These are phyloP conservation scores for Plagodis pulveraria DNA, from an alignment of 2,888 invertebrate species.

Conservation along the genomic window DNA sequence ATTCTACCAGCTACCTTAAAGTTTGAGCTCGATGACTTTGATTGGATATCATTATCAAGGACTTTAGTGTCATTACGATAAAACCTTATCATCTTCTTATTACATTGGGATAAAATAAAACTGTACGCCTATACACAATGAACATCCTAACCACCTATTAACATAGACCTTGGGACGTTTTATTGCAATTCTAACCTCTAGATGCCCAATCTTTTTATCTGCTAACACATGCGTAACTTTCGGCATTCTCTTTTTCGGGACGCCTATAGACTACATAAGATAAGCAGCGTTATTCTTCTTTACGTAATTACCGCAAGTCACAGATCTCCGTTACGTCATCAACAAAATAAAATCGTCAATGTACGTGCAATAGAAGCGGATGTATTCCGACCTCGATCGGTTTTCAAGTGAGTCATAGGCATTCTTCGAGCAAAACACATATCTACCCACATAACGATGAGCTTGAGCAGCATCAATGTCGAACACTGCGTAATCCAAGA, in stretches of 20 bases:
- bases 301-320: constrained; percentile 5
- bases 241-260: background rate
- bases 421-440: constrained; percentile 35
- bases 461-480: constrained; percentile 24
- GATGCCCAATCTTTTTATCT: background rate
- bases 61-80: background rate
- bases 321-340: constrained; percentile 45
- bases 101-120: background rate
- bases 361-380: constrained; percentile 59
- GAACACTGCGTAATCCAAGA: constrained; percentile 17
- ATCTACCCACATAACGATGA: constrained; percentile 44
- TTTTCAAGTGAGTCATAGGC: constrained; percentile 66
- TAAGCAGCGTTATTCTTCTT: background rate
- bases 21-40: too few species aligned
- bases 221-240: background rate
- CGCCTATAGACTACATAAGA: background rate
- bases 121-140: background rate
- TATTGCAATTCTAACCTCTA: constrained; percentile 7
- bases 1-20: too few species aligned
- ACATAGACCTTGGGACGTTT: constrained; percentile 8
- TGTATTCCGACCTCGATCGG: constrained; percentile 66
- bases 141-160: constrained; percentile 2
- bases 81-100: background rate
- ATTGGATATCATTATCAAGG: too few species aligned
- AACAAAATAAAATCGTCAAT: constrained; percentile 39